Evolutionary conservation across 1,140 invertebrate species (phyloP).

Genomic region (Aporrectodea caliginosa): DNA sequence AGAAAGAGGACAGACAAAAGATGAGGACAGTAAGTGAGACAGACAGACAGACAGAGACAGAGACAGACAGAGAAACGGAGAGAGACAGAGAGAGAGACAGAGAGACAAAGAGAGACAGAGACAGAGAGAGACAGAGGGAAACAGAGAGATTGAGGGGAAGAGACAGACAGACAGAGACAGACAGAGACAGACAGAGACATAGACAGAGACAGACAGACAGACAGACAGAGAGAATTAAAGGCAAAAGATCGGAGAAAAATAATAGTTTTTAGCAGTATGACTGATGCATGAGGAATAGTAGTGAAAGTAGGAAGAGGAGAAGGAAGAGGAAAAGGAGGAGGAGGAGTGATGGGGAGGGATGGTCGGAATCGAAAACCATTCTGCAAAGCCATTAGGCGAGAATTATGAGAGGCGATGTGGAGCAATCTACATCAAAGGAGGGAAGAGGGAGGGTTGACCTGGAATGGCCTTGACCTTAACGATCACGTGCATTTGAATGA

Average conservation of each 20-base stretch:
- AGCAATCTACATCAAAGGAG: too few relatives aligned
- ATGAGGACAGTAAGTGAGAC: background rate
- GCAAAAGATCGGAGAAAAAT: too few relatives aligned
- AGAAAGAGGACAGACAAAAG: background rate
- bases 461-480: too few relatives aligned
- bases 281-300: too few relatives aligned
- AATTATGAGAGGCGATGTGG: too few relatives aligned
- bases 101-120: background rate
- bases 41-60: background rate
- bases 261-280: too few relatives aligned
- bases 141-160: background rate
- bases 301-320: background rate
- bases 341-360: background rate
- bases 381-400: too few relatives aligned
- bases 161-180: background rate
- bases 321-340: background rate
- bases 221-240: background rate
- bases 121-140: background rate
- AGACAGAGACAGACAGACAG: background rate
- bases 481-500: too few relatives aligned
- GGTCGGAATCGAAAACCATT: too few relatives aligned
- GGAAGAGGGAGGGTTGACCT: too few relatives aligned
- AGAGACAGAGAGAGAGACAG: background rate
- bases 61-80: background rate
- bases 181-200: background rate